A percentile compares a stretch with the other conserved stretches of the same genome.
phyloP scores from a whole-genome alignment of 2,113 vertebrate genomes.

The Taxidea taxus region DNA sequence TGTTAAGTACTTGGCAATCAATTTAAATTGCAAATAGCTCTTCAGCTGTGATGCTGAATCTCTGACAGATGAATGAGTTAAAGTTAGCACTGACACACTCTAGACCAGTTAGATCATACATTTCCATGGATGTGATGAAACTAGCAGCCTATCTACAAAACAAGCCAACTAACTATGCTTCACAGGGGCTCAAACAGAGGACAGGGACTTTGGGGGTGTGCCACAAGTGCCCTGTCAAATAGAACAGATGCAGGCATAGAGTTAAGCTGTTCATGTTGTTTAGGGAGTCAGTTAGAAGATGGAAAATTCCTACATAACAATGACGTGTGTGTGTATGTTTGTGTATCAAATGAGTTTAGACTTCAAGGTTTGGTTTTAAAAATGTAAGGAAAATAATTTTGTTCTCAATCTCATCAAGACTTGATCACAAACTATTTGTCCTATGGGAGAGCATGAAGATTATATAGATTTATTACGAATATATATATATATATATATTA shows the following conservation, averaged over 20 bases:
- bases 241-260: not conserved
- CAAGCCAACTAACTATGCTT: not conserved
- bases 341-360: not conserved
- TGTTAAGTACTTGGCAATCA: constrained; percentile 56
- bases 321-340: not conserved
- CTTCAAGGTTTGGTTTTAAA: not conserved
- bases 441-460: not conserved
- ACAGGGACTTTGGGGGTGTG: not conserved
- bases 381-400: not conserved
- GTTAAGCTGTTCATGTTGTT: not conserved
- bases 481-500: not conserved
- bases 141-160: not conserved
- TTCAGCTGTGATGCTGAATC: constrained; percentile 47
- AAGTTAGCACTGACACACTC: constrained; percentile 16
- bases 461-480: not conserved
- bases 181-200: not conserved
- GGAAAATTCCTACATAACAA: not conserved
- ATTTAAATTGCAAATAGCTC: constrained; percentile 72
- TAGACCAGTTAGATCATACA: not conserved
- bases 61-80: constrained; percentile 58
- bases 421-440: not conserved
- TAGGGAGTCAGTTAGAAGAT: not conserved
- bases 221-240: not conserved
- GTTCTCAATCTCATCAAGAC: not conserved
- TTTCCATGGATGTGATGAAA: constrained; percentile 34